Conservation (phyloP, 2,888 invertebrate genomes). For the Malthinus flaveolus region DNA sequence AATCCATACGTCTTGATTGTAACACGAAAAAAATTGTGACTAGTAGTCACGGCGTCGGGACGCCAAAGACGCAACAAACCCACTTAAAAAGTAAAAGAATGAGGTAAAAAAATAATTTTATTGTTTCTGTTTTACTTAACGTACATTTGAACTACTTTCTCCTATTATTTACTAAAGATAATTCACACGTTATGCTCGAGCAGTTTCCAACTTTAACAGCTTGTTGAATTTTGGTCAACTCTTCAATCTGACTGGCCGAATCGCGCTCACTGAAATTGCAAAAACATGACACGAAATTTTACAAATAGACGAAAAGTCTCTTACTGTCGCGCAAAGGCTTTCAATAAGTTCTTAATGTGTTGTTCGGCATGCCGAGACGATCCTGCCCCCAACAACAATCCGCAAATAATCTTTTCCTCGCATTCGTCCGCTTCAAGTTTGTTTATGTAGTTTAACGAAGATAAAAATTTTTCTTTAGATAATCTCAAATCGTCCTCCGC, state of each 20-base stretch:
- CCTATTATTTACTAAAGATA: constrained; percentile 21
- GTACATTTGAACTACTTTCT: not conserved
- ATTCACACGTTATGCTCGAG: constrained; percentile 43
- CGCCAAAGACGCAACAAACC: not conserved
- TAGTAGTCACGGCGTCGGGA: not conserved
- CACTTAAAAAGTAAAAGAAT: not conserved
- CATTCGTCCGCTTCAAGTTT: constrained; percentile 37
- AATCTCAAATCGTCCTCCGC: not conserved
- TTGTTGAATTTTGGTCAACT: constrained; percentile 48
- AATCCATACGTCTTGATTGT: too few relatives aligned
- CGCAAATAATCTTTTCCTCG: constrained; percentile 48
- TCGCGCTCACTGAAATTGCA: constrained; percentile 48
- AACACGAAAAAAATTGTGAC: too few relatives aligned
- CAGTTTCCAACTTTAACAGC: constrained; percentile 50
- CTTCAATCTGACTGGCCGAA: constrained; percentile 43
- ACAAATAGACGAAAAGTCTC: not conserved
- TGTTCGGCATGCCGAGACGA: constrained; percentile 44
- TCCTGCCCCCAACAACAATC: constrained; percentile 44
- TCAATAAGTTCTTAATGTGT: constrained; percentile 46
- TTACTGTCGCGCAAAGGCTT: constrained; percentile 47
- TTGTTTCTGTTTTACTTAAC: too few relatives aligned
- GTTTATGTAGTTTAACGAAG: constrained; percentile 17
- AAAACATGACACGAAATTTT: not conserved
- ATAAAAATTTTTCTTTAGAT: constrained; percentile 8
- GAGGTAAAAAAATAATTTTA: too few relatives aligned